Base-by-base conservation (phyloP, 2,113 vertebrate genomes). In the Alosa alosa region DNA sequence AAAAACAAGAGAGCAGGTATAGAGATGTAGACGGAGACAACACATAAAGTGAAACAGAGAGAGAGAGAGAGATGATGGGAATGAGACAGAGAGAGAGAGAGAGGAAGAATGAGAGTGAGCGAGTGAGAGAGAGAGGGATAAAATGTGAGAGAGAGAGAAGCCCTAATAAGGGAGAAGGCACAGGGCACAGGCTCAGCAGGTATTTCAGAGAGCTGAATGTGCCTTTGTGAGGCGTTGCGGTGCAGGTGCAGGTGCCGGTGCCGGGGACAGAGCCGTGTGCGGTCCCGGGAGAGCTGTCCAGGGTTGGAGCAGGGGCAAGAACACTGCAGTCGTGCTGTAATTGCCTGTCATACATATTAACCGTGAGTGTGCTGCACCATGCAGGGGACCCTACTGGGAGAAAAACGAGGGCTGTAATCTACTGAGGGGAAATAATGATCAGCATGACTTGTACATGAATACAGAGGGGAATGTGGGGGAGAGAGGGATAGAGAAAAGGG, bases 331-430 rank as follows among this genome's bases (percentile, higher is more conserved):
- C 68, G 41, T 68, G 81, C 45, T 83, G 50, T 85, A 87, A 87
- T 87, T 87, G 85, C 81, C 85, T 89, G 86, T 87, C 88, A 84
- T 83, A 49, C 68, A 84, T 57, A 86, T 89, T 87, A 87, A 81
- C 83, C 22, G 83, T 60, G 81, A 82, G 86, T 41, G 83, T 86
- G 81, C 83, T 47, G 57, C 83, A 86, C 78, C 88, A 84, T 82
- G 86, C 82, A 86, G 82, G 17, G 47, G 20, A 22, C n/a, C 86
- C 78, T 78, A 49, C 3, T 20, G 55, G 72, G 55, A 78, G n/a
- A 4, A 50, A 60, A 25, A 45, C 11, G 6, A 57, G 46, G 46
- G 15, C 78, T 60, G 44, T 78, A 86, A 84, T 84, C 4, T 60
- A 49, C 47, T 49, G 47, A 15, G 55, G 55, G 22, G 17, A n/a